phyloP scores from a whole-genome alignment of 2,888 invertebrate species.

The Oligia strigilis region DNA sequence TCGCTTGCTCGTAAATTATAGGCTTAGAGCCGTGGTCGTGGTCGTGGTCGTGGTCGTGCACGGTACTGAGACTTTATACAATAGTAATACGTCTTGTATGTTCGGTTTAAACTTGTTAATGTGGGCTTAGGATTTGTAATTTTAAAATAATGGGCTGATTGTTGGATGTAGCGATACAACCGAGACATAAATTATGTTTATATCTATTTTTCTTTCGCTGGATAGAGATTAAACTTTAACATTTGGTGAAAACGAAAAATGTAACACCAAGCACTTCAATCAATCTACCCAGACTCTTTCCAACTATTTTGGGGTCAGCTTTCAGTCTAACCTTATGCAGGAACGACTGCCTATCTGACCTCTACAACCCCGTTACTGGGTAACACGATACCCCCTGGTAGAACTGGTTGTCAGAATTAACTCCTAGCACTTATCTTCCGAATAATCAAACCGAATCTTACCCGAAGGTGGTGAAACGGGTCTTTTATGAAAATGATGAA shows the following conservation, averaged over 20 bases:
- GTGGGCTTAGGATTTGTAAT: slow-evolving; percentile 11
- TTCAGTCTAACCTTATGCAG: neutral
- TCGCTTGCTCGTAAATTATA: slow-evolving; percentile 50
- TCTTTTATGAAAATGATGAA: neutral
- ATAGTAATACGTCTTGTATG: slow-evolving; percentile 57
- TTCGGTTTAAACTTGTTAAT: slow-evolving; percentile 29
- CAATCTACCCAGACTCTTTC: neutral
- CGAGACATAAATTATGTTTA: neutral
- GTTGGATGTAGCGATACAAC: neutral
- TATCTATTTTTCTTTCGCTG: neutral
- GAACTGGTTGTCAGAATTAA: neutral
- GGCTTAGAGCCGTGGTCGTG: slow-evolving; percentile 44
- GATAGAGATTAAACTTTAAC: neutral
- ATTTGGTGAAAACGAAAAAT: neutral
- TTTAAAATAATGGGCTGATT: slow-evolving; percentile 10
- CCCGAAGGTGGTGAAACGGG: neutral
- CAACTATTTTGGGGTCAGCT: neutral
- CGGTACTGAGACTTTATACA: slow-evolving; percentile 23
- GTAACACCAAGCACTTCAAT: neutral
- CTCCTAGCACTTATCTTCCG: neutral
- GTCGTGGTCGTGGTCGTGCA: neutral
- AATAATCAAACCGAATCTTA: neutral
- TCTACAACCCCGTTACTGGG: neutral
- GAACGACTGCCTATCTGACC: neutral
- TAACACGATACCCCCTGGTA: neutral